Conservation (phyloP, 2,797 vertebrate genomes). For the Sternarchorhynchus goeldii region DNA sequence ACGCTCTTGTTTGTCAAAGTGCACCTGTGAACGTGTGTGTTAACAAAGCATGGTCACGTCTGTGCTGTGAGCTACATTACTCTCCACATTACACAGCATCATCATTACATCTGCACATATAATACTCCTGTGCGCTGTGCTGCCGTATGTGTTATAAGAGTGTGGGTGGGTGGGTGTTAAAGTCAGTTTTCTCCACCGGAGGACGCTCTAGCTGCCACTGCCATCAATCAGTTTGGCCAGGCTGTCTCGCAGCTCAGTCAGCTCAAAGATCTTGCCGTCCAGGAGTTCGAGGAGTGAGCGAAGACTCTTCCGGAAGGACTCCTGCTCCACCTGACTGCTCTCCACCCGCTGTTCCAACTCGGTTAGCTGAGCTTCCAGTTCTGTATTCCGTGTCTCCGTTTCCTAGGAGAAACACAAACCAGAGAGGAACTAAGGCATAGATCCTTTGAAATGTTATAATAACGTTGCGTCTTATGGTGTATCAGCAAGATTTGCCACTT, state of each 20-base stretch:
- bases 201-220: slow-evolving; percentile 85
- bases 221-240: slow-evolving; percentile 89
- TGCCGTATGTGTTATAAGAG: not conserved
- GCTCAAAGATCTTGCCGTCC: slow-evolving; percentile 95
- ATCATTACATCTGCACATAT: slow-evolving; percentile 6
- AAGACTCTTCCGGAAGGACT: slow-evolving; percentile 88
- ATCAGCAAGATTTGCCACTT: too few relatives aligned
- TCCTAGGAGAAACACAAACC: slow-evolving; percentile 71
- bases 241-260: slow-evolving; percentile 92
- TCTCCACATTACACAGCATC: not conserved
- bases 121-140: slow-evolving; percentile 12
- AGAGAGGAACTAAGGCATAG: too few relatives aligned
- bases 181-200: slow-evolving; percentile 61
- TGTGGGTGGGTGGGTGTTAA: slow-evolving; percentile 58
- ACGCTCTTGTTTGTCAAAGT: slow-evolving; percentile 17
- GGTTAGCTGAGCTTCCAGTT: slow-evolving; percentile 86
- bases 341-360: slow-evolving; percentile 92
- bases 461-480: not conserved
- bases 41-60: not conserved
- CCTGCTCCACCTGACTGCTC: slow-evolving; percentile 87
- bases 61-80: not conserved
- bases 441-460: too few relatives aligned
- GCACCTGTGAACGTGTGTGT: not conserved
- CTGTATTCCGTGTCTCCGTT: slow-evolving; percentile 87
- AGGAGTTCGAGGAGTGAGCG: slow-evolving; percentile 95